Percentiles rank a stretch among this genome's conserved stretches.
Conservation (phyloP, 2,888 invertebrate species). For the Aspidiotus destructor region DNA sequence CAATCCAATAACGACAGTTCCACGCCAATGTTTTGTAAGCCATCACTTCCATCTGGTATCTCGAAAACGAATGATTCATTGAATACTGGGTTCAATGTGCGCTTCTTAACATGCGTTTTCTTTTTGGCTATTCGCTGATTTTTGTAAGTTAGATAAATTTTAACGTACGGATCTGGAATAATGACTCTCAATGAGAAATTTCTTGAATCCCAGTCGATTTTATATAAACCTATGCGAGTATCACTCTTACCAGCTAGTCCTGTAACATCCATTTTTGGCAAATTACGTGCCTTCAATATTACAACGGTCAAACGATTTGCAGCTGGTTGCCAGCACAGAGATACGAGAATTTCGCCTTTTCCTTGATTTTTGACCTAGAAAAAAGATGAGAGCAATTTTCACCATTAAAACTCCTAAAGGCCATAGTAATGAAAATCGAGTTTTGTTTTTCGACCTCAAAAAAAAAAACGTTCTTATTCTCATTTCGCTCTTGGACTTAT, state of each 20-base stretch:
- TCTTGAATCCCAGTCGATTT: no score
- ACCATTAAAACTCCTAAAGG: no score
- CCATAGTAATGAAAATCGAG: no score
- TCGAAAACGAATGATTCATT: constrained; percentile 99
- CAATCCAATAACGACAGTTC: constrained; percentile 88
- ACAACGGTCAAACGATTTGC: constrained; percentile 92
- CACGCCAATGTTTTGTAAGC: constrained; percentile 70
- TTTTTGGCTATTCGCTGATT: constrained; percentile 97
- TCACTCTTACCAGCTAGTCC: constrained; percentile 61
- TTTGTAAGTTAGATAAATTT: constrained; percentile 92
- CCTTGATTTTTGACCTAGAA: constrained; percentile 26
- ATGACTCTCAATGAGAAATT: background rate
- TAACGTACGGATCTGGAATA: constrained; percentile 81
- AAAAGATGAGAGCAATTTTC: constrained; percentile 7
- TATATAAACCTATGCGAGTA: background rate
- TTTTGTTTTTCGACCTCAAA: no score
- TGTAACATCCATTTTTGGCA: constrained; percentile 97
- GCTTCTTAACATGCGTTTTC: constrained; percentile 97
- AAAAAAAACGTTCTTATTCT: no score
- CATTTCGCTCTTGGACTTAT: no score
- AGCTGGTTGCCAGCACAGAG: constrained; percentile 96
- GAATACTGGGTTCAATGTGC: constrained; percentile 94
- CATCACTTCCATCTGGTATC: constrained; percentile 70
- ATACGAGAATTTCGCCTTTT: constrained; percentile 88
- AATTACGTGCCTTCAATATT: constrained; percentile 89